Conservation (phyloP, 2,797 vertebrate species). For the Tangara arthus region DNA sequence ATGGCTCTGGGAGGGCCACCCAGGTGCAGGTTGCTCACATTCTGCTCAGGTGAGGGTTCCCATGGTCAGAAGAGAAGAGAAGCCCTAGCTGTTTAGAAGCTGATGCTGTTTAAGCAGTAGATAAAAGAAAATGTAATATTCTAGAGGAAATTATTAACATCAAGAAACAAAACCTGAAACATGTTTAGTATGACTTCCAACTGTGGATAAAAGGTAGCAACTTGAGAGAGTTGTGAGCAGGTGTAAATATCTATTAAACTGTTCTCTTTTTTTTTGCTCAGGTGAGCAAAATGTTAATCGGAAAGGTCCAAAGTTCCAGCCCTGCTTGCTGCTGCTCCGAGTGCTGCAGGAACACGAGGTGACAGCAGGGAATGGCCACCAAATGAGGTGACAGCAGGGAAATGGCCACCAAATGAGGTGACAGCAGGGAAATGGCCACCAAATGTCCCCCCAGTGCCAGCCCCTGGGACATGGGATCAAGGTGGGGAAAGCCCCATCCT, state of each 20-base stretch:
- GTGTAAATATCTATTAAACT: constrained; percentile 74
- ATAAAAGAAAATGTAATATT: constrained; percentile 13
- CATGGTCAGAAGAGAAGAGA: neutral
- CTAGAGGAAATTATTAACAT: constrained; percentile 10
- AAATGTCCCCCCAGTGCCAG: accelerated
- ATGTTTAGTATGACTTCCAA: constrained; percentile 39
- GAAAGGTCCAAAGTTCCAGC: neutral
- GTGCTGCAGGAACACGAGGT: neutral
- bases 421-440: neutral
- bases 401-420: neutral
- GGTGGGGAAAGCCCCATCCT: neutral
- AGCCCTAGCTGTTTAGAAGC: neutral
- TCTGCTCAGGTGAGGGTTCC: neutral
- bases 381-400: neutral
- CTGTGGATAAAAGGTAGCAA: constrained; percentile 56
- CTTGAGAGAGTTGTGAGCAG: constrained; percentile 65
- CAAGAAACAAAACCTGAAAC: constrained; percentile 11
- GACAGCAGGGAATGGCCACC: too few species aligned
- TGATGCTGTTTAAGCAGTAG: neutral
- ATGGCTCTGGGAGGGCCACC: neutral
- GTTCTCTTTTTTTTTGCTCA: neutral
- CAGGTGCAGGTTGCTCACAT: neutral
- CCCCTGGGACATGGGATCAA: accelerated
- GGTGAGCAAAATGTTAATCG: constrained; percentile 2
- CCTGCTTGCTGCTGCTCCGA: neutral